Evolutionary conservation across 2,888 invertebrate genomes (phyloP), one percentile per base, ranked within the genome.

Genomic region (Corythucha ciliata): DNA sequence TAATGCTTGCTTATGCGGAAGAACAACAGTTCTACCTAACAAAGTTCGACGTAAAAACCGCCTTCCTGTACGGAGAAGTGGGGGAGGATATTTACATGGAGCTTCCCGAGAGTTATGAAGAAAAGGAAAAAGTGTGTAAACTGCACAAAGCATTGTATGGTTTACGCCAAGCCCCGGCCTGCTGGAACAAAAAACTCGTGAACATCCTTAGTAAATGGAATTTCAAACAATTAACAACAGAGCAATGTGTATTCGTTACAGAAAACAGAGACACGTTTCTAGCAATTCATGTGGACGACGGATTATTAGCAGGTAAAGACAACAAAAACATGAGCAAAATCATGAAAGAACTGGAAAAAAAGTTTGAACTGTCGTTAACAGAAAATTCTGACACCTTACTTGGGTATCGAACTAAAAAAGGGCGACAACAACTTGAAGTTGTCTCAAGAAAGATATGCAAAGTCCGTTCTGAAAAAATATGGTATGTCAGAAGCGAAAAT

Each of bases 201-300:
- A 21, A 45, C 10, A 33, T 42, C 25, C 32, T 57, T 18, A 33
- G 12, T 14, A 34, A 50, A 14, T 34, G 45, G 27, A 56, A 56
- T 16, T 26, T 56, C 4, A 36, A 5, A 18, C 34, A 24, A 27
- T n/a, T 37, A 1, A 48, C 18, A 33, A 36, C 26, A 25, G 57
- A 57, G 16, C 33, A 46, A 22, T 56, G 57, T 33, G 56, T 57
- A 25, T 57, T 53, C 21, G 52, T 20, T 29, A 54, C 48, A 46
- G 16, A 40, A 37, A 21, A 44, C 10, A 14, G 36, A 4, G 29
- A n/a, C 25, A 40, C 56, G 22, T 49, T 54, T 25, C 26, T 60
- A 14, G 57, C 58, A 18, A 34, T 61, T 7, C 51, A 58, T 53
- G 60, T 61, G 10, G 61, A 61, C 57, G 60, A 60, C 41, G 46